Conservation (phyloP, 2,797 vertebrate genomes). For the Phalloptychus januarius region DNA sequence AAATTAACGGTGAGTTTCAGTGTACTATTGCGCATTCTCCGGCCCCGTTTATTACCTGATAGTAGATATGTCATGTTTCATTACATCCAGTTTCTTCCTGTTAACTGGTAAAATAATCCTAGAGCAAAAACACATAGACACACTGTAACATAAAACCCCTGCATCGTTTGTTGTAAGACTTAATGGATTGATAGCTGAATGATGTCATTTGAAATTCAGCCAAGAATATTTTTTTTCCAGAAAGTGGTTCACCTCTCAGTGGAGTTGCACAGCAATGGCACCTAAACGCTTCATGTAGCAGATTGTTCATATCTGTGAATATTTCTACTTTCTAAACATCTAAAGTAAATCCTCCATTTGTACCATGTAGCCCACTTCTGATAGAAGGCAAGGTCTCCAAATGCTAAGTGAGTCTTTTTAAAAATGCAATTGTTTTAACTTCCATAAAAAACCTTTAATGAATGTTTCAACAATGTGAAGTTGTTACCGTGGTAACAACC, state of each 20-base stretch:
- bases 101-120: neutral
- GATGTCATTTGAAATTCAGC: neutral
- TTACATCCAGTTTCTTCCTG: neutral
- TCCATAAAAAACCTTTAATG: too few species aligned
- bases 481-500: neutral
- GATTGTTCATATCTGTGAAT: neutral
- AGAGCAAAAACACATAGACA: neutral
- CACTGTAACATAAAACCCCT: neutral
- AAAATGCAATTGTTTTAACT: neutral
- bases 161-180: neutral
- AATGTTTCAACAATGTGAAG: neutral
- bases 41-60: neutral
- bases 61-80: neutral
- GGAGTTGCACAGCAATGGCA: too few species aligned
- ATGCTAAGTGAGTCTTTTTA: neutral
- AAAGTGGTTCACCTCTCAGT: neutral
- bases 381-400: neutral
- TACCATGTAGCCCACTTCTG: neutral
- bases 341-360: neutral
- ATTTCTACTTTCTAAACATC: neutral
- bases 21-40: neutral
- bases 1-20: neutral
- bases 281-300: neutral
- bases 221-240: neutral
- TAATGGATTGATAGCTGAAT: neutral